Base-by-base conservation (phyloP, 2,888 invertebrate species). In the Phyto melanocephala region DNA sequence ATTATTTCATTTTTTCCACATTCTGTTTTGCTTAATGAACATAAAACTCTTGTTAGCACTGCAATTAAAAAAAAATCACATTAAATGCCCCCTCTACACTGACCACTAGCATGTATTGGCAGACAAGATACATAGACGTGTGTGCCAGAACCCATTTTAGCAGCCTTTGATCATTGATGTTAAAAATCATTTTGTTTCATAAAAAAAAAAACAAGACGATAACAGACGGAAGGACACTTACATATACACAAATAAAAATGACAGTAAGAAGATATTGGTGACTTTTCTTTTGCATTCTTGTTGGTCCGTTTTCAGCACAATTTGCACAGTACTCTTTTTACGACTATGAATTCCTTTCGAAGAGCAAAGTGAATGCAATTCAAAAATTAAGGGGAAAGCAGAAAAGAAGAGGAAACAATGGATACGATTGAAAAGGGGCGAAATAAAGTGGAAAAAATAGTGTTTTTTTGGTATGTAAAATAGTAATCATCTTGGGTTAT, bases 141-240 rank as follows among this genome's bases (percentile, higher is more conserved):
- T 58, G 56, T 28, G 33, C 56, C 22, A 58, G n/a, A 58, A 63
- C n/a, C 35, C 37, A 58, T 33, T 54, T 35, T 45, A 11, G 7
- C 22, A 24, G 74, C 74, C 68, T 75, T 75, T 79, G 75, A 82
- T 82, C 74, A 47, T 60, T 82, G 79, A 82, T 71, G 82, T 67
- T 65, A 75, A 82, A 82, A 75, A 75, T 82, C 20, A 71, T 82
- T 72, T 75, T 63, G 33, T 65, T 35, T 45, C 35, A 40, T 17
- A 35, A 40, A 42, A 52, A 22, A 13, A 17, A 42, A 11, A 56
- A 15, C 15, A 52, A 6, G 8, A 56, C 28, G 6, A 42, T 24
- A n/a, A 15, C 17, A 17, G 3, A 17, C 10, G 15, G 2, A 8
- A 10, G 4, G 24, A 22, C 5, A 40, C 3, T n/a, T n/a, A 35